phyloP scores from a whole-genome alignment of 2,113 vertebrate genomes.

The Myrmecophaga tridactyla region DNA sequence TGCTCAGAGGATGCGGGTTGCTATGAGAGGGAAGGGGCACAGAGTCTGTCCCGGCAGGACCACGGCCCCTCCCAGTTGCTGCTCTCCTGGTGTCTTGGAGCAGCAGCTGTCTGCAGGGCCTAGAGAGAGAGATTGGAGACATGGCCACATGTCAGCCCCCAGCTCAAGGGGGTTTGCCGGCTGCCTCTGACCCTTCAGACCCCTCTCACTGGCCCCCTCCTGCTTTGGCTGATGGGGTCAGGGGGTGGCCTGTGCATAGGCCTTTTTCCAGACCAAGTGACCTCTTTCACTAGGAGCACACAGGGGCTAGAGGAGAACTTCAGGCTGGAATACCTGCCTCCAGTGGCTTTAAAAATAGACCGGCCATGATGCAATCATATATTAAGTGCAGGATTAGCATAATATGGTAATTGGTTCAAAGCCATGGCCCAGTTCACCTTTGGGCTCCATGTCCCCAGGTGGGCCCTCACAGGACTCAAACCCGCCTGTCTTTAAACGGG shows the following conservation, averaged over 20 bases:
- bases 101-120: not conserved
- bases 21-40: not conserved
- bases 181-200: not conserved
- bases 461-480: not conserved
- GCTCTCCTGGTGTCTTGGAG: not conserved
- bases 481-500: rapidly evolving
- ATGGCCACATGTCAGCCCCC: rapidly evolving
- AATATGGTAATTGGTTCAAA: not conserved
- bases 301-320: not conserved
- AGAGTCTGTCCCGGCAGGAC: not conserved
- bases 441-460: not conserved
- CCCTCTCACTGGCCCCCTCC: not conserved
- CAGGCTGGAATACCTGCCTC: not conserved
- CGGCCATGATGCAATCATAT: not conserved
- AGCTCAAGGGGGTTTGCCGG: not conserved
- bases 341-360: constrained; percentile 48
- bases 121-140: not conserved
- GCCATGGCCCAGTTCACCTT: not conserved
- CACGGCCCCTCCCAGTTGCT: rapidly evolving
- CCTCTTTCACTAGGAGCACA: not conserved
- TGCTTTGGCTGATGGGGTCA: rapidly evolving
- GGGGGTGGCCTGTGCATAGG: rapidly evolving
- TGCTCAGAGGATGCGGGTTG: not conserved
- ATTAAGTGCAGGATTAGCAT: not conserved
- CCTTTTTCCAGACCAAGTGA: rapidly evolving